A percentile compares a stretch with the other conserved stretches of the same genome.
Conservation (phyloP, 2,797 vertebrate genomes). For the Sebastiscus tertius region DNA sequence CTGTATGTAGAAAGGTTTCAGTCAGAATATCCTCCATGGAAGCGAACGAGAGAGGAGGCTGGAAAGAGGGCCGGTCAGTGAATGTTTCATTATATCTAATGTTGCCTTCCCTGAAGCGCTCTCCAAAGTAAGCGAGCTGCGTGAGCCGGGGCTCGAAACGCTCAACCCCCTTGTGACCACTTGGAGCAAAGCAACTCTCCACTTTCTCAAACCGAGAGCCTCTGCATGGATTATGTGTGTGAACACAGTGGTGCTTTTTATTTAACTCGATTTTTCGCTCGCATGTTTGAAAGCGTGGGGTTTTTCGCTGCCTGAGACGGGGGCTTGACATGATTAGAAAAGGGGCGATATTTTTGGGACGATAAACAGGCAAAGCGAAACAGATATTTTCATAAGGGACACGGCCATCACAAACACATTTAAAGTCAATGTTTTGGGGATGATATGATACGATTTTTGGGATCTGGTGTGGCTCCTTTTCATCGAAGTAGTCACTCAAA, state of each 20-base stretch:
- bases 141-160: slow-evolving; percentile 85
- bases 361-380: slow-evolving; percentile 85
- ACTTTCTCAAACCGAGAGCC: slow-evolving; percentile 90
- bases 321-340: slow-evolving; percentile 87
- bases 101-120: slow-evolving; percentile 91
- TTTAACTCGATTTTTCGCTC: slow-evolving; percentile 88
- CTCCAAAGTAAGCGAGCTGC: slow-evolving; percentile 96
- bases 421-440: slow-evolving; percentile 50
- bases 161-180: slow-evolving; percentile 96
- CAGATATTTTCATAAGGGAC: slow-evolving; percentile 74
- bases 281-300: slow-evolving; percentile 85
- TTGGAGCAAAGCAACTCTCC: slow-evolving; percentile 95
- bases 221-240: slow-evolving; percentile 95
- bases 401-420: slow-evolving; percentile 63
- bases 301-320: slow-evolving; percentile 87
- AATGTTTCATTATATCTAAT: slow-evolving; percentile 96
- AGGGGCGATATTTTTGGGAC: slow-evolving; percentile 90
- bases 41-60: slow-evolving; percentile 75
- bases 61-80: slow-evolving; percentile 87
- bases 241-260: slow-evolving; percentile 97
- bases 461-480: neutral
- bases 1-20: slow-evolving; percentile 65
- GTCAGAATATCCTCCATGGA: slow-evolving; percentile 69
- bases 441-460: slow-evolving; percentile 43
- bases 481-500: slow-evolving; percentile 1